phyloP scores from a whole-genome alignment of 2,113 vertebrate genomes.

The Microtus oregoni region DNA sequence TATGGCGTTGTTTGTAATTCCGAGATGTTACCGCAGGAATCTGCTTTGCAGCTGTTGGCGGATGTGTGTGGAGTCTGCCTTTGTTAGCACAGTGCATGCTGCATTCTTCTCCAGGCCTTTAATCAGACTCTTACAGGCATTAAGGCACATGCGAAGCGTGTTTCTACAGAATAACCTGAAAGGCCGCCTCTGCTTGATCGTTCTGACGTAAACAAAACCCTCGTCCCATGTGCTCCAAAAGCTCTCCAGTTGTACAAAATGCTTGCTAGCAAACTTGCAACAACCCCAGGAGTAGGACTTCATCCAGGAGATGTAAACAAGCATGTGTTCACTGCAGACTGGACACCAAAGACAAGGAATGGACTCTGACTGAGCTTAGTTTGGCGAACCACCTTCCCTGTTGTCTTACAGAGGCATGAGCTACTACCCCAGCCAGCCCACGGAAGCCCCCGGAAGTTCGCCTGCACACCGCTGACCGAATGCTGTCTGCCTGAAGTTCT shows the following conservation, averaged over 20 bases:
- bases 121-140: slow-evolving; percentile 22
- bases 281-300: background rate
- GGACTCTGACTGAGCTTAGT: background rate
- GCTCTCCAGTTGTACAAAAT: background rate
- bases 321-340: background rate
- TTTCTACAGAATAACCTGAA: slow-evolving; percentile 47
- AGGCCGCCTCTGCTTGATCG: background rate
- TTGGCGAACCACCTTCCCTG: background rate
- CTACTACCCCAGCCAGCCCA: too few relatives aligned
- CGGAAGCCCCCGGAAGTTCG: background rate
- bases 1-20: slow-evolving; percentile 80
- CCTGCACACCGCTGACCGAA: background rate
- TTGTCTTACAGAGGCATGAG: background rate
- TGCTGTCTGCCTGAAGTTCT: background rate
- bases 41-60: slow-evolving; percentile 75
- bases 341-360: background rate
- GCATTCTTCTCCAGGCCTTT: slow-evolving; percentile 50
- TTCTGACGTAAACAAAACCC: slow-evolving; percentile 32
- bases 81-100: slow-evolving; percentile 45
- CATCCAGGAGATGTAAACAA: background rate
- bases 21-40: slow-evolving; percentile 68
- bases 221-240: background rate
- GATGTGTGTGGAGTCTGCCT: slow-evolving; percentile 73
- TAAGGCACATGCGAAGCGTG: background rate
- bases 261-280: background rate